These are phyloP conservation scores for Iguana delicatissima DNA, from an alignment of 2,797 vertebrate genomes.

Conservation along the genomic window DNA sequence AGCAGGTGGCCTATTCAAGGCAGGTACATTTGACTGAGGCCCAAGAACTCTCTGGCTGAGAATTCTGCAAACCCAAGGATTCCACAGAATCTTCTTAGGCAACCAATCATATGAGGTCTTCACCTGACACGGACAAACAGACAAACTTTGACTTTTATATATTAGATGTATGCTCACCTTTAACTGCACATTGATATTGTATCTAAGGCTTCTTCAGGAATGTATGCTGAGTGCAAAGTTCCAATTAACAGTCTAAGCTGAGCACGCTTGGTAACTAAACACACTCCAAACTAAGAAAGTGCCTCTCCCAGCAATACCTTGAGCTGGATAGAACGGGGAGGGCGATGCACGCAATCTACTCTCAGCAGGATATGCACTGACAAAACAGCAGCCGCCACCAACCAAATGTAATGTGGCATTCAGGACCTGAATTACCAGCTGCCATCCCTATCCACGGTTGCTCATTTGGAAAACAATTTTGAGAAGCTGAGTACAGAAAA, in stretches of 20 bases:
- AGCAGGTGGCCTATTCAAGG: no score
- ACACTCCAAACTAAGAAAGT: not conserved
- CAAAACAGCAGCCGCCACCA: conserved; percentile 37
- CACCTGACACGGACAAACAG: no score
- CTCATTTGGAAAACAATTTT: not conserved
- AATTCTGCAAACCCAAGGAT: no score
- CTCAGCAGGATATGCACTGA: conserved; percentile 43
- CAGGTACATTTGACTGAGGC: no score
- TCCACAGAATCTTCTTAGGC: no score
- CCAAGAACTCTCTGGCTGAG: no score
- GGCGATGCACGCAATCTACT: not conserved
- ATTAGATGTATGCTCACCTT: conserved; percentile 46
- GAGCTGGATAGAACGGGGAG: not conserved
- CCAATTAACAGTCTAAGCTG: not conserved
- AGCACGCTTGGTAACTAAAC: not conserved
- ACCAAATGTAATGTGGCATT: conserved; percentile 37
- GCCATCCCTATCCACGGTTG: conserved; percentile 30
- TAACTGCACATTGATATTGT: conserved; percentile 54
- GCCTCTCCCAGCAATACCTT: not conserved
- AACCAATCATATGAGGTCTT: no score
- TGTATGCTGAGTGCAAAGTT: not conserved
- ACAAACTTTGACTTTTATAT: no score
- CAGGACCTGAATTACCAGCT: conserved; percentile 37
- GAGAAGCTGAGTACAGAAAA: conserved; percentile 44
- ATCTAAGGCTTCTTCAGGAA: conserved; percentile 48